Conservation (phyloP, 1,140 invertebrate species). For the Tetranychus urticae region DNA sequence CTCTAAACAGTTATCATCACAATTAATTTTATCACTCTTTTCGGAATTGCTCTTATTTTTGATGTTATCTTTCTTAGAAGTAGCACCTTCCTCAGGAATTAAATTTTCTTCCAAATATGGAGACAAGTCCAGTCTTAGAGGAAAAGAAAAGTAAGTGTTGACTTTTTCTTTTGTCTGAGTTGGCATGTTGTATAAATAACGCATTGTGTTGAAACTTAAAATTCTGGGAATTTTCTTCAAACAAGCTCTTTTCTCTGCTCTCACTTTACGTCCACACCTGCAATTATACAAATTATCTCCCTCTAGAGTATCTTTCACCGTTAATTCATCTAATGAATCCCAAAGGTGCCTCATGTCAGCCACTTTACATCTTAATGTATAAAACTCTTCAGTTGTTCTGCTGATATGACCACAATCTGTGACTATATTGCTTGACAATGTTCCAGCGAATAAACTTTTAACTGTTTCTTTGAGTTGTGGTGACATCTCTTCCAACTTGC, state of each 20-base stretch:
- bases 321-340: slow-evolving; percentile 80
- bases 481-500: slow-evolving; percentile 86
- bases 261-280: slow-evolving; percentile 75
- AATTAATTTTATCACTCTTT: too few species aligned
- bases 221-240: slow-evolving; percentile 81
- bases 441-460: slow-evolving; percentile 73
- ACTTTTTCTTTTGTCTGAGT: slow-evolving; percentile 93
- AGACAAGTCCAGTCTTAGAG: slow-evolving; percentile 70
- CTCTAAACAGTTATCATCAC: too few species aligned
- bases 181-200: slow-evolving; percentile 93
- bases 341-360: slow-evolving; percentile 86
- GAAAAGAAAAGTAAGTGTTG: slow-evolving; percentile 92
- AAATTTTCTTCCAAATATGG: slow-evolving; percentile 79
- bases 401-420: slow-evolving; percentile 86
- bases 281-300: slow-evolving; percentile 95
- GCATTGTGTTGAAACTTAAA: slow-evolving; percentile 86
- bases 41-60: not conserved
- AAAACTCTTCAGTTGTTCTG: slow-evolving; percentile 78
- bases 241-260: slow-evolving; percentile 78
- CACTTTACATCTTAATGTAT: slow-evolving; percentile 80
- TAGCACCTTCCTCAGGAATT: slow-evolving; percentile 37
- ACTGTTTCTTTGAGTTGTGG: slow-evolving; percentile 66
- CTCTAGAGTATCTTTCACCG: slow-evolving; percentile 81
- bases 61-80: too few species aligned
- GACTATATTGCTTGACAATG: slow-evolving; percentile 79